Evolutionary conservation across 2,888 invertebrate genomes (phyloP).

Genomic region (Caenorhabditis macrosperma): DNA sequence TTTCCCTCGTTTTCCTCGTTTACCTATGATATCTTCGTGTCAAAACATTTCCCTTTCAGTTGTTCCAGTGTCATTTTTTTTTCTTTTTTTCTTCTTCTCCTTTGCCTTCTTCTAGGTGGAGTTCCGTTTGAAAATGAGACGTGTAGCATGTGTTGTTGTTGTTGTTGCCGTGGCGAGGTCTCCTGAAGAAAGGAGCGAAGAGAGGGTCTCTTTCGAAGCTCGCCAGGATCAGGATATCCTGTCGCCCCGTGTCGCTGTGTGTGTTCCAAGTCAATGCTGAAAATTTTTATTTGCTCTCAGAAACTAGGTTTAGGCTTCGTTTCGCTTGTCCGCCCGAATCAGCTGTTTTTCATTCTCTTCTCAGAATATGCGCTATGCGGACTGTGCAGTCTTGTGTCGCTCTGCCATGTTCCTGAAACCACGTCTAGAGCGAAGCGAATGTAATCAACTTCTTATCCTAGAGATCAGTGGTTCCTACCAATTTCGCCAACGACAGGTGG

Average conservation of each 20-base stretch:
- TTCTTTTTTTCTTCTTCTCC: background rate
- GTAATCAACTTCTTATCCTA: background rate
- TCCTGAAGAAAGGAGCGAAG: background rate
- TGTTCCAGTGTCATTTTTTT: background rate
- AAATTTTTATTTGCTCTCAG: slow-evolving; percentile 10
- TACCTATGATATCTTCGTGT: slow-evolving; percentile 3
- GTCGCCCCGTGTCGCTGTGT: background rate
- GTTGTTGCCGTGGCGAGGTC: background rate
- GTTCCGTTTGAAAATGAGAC: slow-evolving; percentile 11
- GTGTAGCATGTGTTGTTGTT: slow-evolving; percentile 19
- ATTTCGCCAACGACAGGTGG: background rate
- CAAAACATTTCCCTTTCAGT: slow-evolving; percentile 6
- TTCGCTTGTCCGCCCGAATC: background rate
- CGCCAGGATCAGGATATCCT: slow-evolving; percentile 27
- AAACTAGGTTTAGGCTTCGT: background rate
- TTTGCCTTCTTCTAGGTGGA: background rate
- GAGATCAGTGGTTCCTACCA: background rate
- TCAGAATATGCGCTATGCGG: background rate
- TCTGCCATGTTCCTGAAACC: background rate
- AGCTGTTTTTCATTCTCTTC: background rate
- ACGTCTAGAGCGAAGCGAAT: background rate
- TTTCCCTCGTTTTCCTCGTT: background rate
- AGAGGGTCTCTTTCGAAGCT: background rate
- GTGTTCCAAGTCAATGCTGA: background rate
- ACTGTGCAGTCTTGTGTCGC: background rate